Base-by-base conservation (phyloP, 2,113 vertebrate species). In the Tragulus kanchil region DNA sequence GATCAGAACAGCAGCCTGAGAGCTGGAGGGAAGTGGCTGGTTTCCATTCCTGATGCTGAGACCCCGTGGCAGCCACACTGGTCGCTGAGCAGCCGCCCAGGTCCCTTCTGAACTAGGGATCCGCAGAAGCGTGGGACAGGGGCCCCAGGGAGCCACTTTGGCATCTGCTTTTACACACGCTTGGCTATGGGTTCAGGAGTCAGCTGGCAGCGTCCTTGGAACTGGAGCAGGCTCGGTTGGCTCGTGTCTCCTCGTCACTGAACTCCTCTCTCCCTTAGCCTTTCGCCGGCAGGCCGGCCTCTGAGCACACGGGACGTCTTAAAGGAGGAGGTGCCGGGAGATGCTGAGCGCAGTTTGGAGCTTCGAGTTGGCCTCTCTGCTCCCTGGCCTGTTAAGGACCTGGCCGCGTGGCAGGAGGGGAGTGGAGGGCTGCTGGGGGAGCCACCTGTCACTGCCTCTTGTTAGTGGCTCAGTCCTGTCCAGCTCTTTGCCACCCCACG, bases 131-230 rank as follows among this genome's bases (percentile, higher is more conserved):
- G 8, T 28, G 50, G 48, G 8, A 15, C 3, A 13, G 28, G 69
- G 21, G 16, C 21, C 62, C 14, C 5, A 0, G 1, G 13, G 58
- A 26, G 23, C 3, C 14, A 3, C n/a, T n/a, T 19, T 26, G 0
- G 56, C 36, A 48, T 58, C 89, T 79, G 62, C 25, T 36, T 61
- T 83, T 59, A 67, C 16, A n/a, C 45, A 19, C 52, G 59, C 56
- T 54, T n/a, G 86, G 52, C 85, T 82, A 16, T 62, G 10, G 77
- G 36, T 67, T 88, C n/a, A 36, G 45, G 69, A 87, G 62, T 50
- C 56, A 52, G 75, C 59, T 19, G 36, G 25, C 59, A 62, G 65
- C 0, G 0, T n/a, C 45, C 28, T 65, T 31, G 86, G 19, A 62
- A 19, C 3, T 79, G 64, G 31, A 50, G 26, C 52, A 36, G 90